phyloP scores from a whole-genome alignment of 92 coral and sea anemone genomes.

The Actinostola sp. region DNA sequence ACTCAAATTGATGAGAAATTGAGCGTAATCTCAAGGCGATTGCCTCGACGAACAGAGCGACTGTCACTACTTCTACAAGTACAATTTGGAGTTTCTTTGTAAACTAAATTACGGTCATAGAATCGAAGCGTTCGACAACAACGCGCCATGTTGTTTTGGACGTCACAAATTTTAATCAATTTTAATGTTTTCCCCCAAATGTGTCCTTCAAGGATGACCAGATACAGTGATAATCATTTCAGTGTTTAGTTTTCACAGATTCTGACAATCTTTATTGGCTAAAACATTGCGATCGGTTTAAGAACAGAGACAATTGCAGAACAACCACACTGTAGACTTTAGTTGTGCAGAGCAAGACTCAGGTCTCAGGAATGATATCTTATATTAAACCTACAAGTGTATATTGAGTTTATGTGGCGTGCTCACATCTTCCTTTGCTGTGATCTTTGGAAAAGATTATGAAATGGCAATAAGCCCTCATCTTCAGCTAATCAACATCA shows the following conservation, averaged over 20 bases:
- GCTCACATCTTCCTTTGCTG: conserved; percentile 7
- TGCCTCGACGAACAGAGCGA: background rate
- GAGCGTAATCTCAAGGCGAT: conserved; percentile 9
- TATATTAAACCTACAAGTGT: conserved; percentile 1
- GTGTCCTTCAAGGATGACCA: conserved; percentile 40
- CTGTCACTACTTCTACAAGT: background rate
- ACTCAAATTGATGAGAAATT: conserved; percentile 22
- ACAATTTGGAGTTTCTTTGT: background rate
- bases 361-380: no score
- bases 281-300: conserved; percentile 13
- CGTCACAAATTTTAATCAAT: conserved; percentile 39
- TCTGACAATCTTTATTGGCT: background rate
- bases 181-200: conserved; percentile 40
- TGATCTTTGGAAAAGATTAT: conserved; percentile 38
- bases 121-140: conserved; percentile 1
- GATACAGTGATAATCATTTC: conserved; percentile 12
- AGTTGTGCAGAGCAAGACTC: conserved; percentile 29
- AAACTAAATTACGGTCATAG: background rate
- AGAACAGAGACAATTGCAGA: conserved; percentile 12
- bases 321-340: conserved; percentile 7
- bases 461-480: conserved; percentile 45
- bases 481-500: conserved; percentile 42
- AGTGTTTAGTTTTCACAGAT: conserved; percentile 16
- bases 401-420: conserved; percentile 21
- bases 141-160: conserved; percentile 12